phyloP scores from a whole-genome alignment of 2,797 vertebrate species.

The Coregonus suidteri region DNA sequence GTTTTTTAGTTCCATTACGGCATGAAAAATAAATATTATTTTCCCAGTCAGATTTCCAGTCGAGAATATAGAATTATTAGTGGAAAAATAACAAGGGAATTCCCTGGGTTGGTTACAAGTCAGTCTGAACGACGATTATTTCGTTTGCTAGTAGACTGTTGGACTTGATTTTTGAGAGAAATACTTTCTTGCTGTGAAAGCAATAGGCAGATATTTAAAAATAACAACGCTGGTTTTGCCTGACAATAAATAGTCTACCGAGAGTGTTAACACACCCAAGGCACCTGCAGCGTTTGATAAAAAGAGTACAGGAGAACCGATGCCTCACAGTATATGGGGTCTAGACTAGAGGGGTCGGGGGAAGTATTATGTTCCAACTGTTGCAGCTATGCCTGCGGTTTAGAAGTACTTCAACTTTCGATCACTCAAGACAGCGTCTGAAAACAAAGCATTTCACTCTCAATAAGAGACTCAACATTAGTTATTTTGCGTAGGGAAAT shows the following conservation, averaged over 20 bases:
- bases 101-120: too few relatives aligned
- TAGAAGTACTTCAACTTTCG: conserved; percentile 60
- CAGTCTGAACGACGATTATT: too few relatives aligned
- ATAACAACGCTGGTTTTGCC: background rate
- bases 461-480: background rate
- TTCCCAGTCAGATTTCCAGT: background rate
- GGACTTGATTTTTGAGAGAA: background rate
- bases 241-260: background rate
- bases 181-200: background rate
- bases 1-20: background rate
- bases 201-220: background rate
- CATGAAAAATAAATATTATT: background rate
- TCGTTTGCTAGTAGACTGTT: too few relatives aligned
- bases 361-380: conserved; percentile 57
- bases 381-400: conserved; percentile 61
- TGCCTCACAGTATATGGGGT: conserved; percentile 41
- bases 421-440: conserved; percentile 35
- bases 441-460: conserved; percentile 1
- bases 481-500: background rate
- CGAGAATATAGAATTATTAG: background rate
- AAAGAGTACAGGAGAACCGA: conserved; percentile 33
- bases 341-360: conserved; percentile 31
- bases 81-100: too few relatives aligned
- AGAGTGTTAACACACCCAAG: conserved; percentile 48
- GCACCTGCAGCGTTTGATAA: conserved; percentile 62